Base-by-base conservation (phyloP, 2,113 vertebrate species). In the Symphodus melops region DNA sequence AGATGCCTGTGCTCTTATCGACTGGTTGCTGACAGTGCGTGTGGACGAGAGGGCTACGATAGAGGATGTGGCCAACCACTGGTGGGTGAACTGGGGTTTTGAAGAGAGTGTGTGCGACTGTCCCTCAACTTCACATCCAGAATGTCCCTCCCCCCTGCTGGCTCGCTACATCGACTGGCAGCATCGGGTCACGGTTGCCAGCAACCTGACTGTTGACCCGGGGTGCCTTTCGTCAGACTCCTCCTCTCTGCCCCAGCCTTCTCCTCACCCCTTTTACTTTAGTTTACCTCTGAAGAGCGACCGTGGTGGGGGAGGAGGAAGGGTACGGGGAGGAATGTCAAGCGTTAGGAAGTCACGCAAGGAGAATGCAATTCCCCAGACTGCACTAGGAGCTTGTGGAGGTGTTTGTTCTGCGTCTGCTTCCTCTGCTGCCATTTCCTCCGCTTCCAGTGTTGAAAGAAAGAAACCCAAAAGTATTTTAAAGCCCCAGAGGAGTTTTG, bases 71-170 rank as follows among this genome's bases (percentile, higher is more conserved):
- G 91, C 94, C 69, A 94, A 93, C 84, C 95, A 95, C 81, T 94
- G 94, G 94, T 95, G 95, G 95, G 94, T 95, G 56, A 95, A 95
- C 79, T 94, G 90, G 93, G 93, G 93, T 59, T 93, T 91, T 62
- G 92, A 93, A 77, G 82, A 92, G 59, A 83, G 90, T 23, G 86
- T 94, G 51, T 94, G 94, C 56, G 93, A 95, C 88, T 95, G 93
- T 68, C 84, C 87, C 23, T 83, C 81, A 28, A 55, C 82, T 23
- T 61, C 88, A 10, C 85, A 78, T 60, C 90, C 88, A 49, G 92
- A 93, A n/a, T 94, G 92, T 72, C 90, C 92, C 49, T 94, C 93
- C 8, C 94, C 94, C 0, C 76, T 95, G 52, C 78, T 94, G 76
- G 93, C 93, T 33, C 92, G 94, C 53, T 94, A 93, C 85, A 94